Evolutionary conservation across 2,888 invertebrate species (phyloP).

Genomic region (Carterocephalus palaemon): DNA sequence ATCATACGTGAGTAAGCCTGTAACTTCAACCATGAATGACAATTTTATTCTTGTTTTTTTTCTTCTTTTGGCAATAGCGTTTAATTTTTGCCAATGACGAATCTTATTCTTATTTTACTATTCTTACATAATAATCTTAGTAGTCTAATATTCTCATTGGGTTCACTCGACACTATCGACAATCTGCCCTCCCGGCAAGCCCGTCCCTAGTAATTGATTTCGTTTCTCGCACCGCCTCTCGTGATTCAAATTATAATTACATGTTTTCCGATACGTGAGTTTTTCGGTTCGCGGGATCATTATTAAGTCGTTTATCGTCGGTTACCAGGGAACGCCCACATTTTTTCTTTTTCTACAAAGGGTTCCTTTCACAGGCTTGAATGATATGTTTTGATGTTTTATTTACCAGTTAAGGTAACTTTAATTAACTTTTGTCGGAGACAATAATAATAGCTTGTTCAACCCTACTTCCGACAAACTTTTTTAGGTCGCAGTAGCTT

Average conservation of each 20-base stretch:
- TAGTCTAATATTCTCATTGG: too few species aligned
- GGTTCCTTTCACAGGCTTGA: constrained; percentile 50
- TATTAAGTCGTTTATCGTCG: constrained; percentile 65
- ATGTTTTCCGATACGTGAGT: constrained; percentile 67
- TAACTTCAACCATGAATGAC: too few species aligned
- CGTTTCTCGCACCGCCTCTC: constrained; percentile 30
- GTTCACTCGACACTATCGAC: constrained; percentile 7
- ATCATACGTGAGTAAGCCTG: too few species aligned
- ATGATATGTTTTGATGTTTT: constrained; percentile 54
- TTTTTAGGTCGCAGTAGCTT: too few species aligned
- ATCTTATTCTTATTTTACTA: too few species aligned
- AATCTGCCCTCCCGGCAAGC: background rate
- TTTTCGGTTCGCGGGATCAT: constrained; percentile 60
- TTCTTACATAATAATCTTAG: too few species aligned
- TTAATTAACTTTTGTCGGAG: constrained; percentile 29
- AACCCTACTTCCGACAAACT: too few species aligned
- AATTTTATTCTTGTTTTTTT: too few species aligned
- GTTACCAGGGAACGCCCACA: constrained; percentile 66
- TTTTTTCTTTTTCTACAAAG: constrained; percentile 37
- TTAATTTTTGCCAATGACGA: too few species aligned
- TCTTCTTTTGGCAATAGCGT: too few species aligned
- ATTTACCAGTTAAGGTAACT: constrained; percentile 27
- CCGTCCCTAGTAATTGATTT: constrained; percentile 29
- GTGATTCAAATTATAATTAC: constrained; percentile 61
- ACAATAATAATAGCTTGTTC: constrained; percentile 21